These are phyloP conservation scores for Osmoderma eremita DNA, from an alignment of 2,888 invertebrate genomes.

Conservation along the genomic window DNA sequence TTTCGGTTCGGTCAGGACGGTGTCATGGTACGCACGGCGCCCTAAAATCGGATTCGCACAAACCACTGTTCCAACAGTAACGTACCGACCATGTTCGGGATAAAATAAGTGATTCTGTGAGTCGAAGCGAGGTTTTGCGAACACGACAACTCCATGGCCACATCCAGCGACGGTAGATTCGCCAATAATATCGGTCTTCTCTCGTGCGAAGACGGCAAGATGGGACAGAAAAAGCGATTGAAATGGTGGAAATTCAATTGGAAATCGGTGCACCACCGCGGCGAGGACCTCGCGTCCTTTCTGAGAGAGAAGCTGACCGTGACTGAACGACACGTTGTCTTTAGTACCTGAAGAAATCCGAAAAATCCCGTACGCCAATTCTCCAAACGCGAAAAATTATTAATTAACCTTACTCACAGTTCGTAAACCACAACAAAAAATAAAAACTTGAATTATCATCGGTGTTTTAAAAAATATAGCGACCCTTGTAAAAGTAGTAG, in stretches of 20 bases:
- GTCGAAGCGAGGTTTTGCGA: conserved; percentile 1
- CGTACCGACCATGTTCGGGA: conserved; percentile 3
- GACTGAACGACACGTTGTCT: conserved; percentile 42
- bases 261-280: conserved; percentile 53
- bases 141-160: conserved; percentile 46
- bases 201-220: conserved; percentile 47
- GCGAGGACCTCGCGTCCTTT: conserved; percentile 53
- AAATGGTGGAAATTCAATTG: conserved; percentile 60
- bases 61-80: conserved; percentile 7
- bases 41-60: conserved; percentile 43
- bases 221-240: conserved; percentile 58
- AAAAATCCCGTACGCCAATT: conserved; percentile 9
- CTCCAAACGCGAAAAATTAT: neutral
- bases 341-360: conserved; percentile 54
- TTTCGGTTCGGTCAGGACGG: conserved; percentile 49
- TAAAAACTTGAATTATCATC: neutral
- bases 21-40: conserved; percentile 48
- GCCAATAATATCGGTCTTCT: conserved; percentile 18
- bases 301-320: conserved; percentile 31
- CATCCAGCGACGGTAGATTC: conserved; percentile 55
- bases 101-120: conserved; percentile 15
- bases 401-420: neutral
- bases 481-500: conserved; percentile 8
- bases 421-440: neutral
- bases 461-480: conserved; percentile 7